Conservation (phyloP, 2,888 invertebrate genomes). For the Drosophila ochracea region DNA sequence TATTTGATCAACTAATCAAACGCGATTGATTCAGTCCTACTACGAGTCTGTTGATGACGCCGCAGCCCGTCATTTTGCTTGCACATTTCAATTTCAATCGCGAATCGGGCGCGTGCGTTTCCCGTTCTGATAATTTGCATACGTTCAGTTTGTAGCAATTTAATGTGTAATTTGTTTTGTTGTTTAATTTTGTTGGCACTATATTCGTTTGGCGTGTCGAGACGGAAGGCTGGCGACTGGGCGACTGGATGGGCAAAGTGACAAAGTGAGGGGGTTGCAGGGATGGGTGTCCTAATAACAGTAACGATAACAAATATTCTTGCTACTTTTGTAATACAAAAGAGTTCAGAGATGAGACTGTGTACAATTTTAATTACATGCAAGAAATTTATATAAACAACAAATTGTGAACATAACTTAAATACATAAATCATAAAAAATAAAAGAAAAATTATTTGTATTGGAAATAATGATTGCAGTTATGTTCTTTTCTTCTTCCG, state of each 20-base stretch:
- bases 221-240: not conserved
- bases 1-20: slow-evolving; percentile 34
- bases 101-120: slow-evolving; percentile 10
- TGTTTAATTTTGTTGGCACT: slow-evolving; percentile 65
- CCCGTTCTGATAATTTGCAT: slow-evolving; percentile 32
- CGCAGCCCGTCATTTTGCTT: slow-evolving; percentile 16
- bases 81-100: slow-evolving; percentile 18
- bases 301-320: slow-evolving; percentile 63
- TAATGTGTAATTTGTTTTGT: slow-evolving; percentile 65
- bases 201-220: slow-evolving; percentile 30
- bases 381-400: slow-evolving; percentile 64
- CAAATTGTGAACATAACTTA: slow-evolving; percentile 69
- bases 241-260: not conserved
- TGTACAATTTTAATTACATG: slow-evolving; percentile 73
- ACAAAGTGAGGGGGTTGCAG: not conserved
- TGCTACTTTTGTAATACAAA: slow-evolving; percentile 76
- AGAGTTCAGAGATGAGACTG: slow-evolving; percentile 80
- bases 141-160: slow-evolving; percentile 42
- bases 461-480: slow-evolving; percentile 31
- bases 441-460: slow-evolving; percentile 66
- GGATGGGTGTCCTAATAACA: slow-evolving; percentile 48
- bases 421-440: slow-evolving; percentile 60
- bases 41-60: slow-evolving; percentile 16
- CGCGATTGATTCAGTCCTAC: slow-evolving; percentile 26
- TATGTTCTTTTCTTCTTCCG: slow-evolving; percentile 12